Percentiles rank a stretch among this genome's conserved stretches.
Evolutionary conservation across 1,140 invertebrate species (phyloP).

Genomic region (Akabosia matsudoensis): DNA sequence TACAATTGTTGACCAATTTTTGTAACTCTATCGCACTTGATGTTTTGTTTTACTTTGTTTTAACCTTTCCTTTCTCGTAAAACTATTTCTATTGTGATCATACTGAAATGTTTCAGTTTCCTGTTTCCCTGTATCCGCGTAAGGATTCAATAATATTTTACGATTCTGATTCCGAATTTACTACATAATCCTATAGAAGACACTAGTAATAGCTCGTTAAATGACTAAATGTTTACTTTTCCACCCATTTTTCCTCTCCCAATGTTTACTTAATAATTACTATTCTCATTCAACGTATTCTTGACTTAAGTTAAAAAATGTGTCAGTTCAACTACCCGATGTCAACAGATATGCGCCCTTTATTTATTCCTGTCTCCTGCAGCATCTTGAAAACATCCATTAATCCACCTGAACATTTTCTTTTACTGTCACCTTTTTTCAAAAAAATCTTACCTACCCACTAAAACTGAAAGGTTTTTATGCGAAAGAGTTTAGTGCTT

Average conservation of each 20-base stretch:
- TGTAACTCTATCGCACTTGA: background rate
- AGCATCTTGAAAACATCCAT: no score
- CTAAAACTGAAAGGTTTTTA: no score
- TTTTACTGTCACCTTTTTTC: no score
- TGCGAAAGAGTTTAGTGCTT: background rate
- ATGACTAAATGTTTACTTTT: background rate
- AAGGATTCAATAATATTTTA: no score
- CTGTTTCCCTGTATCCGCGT: background rate
- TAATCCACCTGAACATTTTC: no score
- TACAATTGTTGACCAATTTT: constrained; percentile 3
- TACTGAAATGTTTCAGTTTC: background rate
- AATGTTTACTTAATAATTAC: constrained; percentile 19
- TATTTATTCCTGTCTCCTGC: no score
- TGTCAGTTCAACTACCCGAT: background rate
- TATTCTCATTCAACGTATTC: background rate
- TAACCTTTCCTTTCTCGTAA: background rate
- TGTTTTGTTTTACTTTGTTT: background rate
- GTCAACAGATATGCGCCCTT: no score
- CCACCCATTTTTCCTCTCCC: background rate
- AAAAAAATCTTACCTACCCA: no score
- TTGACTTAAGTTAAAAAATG: background rate
- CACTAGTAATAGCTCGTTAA: background rate
- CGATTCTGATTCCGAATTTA: no score
- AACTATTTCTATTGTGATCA: background rate
- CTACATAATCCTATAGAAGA: background rate